Base-by-base conservation (phyloP, 2,888 invertebrate species). In the Acrocyrtus sp. region DNA sequence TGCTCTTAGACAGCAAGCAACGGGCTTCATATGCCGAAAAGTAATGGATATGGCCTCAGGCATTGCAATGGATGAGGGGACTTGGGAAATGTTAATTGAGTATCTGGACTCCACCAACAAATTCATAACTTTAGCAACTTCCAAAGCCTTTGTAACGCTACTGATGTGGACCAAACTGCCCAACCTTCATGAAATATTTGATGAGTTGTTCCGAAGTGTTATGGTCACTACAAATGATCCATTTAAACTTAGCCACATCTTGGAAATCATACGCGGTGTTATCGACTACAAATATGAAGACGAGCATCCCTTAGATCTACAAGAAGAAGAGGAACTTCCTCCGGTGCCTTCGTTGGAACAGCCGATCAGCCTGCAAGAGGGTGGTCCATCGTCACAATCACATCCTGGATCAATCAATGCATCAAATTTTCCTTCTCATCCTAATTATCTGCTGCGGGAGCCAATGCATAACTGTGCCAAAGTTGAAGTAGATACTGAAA, bases 221-320 rank as follows among this genome's bases (percentile, higher is more conserved):
- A 75, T 69, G 53, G 66, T 72, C 27, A 75, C 68, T 12, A 69
- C 68, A 5, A 60, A 67, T 21, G 78, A 77, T 58, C 79, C 77
- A 3, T 68, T 73, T 54, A 80, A 77, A 56, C 54, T 80, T 12
- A 79, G 67, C 43, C 74, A 77, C 84, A 92, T 92, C 77, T 85
- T 95, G 81, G 94, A 94, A 83, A 89, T 95, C 51, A 91, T 95
- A 58, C 93, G 93, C 83, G 89, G 93, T 80, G 92, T 95, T 82
- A 92, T 95, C 0, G 94, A 95, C 83, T 94, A 94, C 91, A 94
- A 93, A 82, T 94, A 95, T 84, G 86, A 91, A 27, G 90, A 91
- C 83, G 80, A 80, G 26, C 80, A 80, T 72, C 81, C 78, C 12
- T 63, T 80, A 90, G 81, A 93, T 0, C 83, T 93, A 43, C 93